phyloP scores from a whole-genome alignment of 2,113 vertebrate genomes.

The Pterocles orientalis region DNA sequence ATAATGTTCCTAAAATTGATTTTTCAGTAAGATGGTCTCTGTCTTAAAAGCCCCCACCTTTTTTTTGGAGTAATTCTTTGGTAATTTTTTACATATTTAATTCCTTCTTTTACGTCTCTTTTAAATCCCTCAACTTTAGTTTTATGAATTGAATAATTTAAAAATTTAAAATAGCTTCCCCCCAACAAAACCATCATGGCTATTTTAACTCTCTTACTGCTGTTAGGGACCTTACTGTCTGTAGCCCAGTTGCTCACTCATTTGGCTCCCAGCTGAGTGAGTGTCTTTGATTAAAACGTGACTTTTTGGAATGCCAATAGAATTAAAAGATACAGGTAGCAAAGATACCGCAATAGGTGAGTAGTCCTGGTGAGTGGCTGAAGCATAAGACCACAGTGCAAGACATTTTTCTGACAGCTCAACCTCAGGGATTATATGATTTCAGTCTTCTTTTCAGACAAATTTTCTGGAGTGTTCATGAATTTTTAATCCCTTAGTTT shows the following conservation, averaged over 20 bases:
- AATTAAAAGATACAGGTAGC: not conserved
- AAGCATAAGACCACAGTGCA: not conserved
- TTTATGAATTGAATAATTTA: not conserved
- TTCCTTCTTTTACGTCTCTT: not conserved
- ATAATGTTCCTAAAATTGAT: constrained; percentile 36
- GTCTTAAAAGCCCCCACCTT: not conserved
- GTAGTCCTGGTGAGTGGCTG: not conserved
- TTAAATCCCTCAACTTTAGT: not conserved
- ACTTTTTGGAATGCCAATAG: not conserved
- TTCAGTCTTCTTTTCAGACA: not conserved
- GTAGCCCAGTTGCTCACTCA: not conserved
- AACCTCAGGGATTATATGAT: not conserved
- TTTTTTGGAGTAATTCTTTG: not conserved
- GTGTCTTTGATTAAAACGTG: not conserved
- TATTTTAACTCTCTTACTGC: not conserved
- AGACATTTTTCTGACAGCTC: not conserved
- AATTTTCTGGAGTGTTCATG: not conserved
- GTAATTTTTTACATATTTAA: not conserved
- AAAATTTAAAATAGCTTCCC: not conserved
- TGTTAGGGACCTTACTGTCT: not conserved
- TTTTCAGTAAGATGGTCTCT: not conserved
- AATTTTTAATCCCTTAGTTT: not conserved
- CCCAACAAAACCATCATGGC: fast-evolving
- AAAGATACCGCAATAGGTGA: not conserved
- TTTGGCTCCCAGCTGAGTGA: not conserved